A percentile compares a stretch with the other conserved stretches of the same genome.
Evolutionary conservation across 1,140 invertebrate species (phyloP).

Genomic region (Caenorhabditis elegans): DNA sequence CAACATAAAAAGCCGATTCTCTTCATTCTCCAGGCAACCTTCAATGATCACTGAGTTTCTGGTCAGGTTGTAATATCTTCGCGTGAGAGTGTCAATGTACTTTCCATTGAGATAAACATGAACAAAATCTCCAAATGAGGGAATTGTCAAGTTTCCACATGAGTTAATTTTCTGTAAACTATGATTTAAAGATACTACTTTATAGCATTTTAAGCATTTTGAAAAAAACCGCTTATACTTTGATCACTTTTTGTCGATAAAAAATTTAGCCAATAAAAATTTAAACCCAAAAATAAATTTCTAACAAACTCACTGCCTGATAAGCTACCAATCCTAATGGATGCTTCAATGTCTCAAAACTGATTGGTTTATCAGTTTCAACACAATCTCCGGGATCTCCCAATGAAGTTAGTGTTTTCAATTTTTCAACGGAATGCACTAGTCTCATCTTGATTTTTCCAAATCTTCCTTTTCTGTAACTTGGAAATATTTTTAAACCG

Average conservation of each 20-base stretch:
- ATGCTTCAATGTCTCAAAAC: not conserved
- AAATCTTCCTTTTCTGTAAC: not conserved
- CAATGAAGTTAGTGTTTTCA: not conserved
- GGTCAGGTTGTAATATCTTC: not conserved
- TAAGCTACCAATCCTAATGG: not conserved
- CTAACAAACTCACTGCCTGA: not conserved
- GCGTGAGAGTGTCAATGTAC: not conserved
- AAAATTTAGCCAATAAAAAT: not conserved
- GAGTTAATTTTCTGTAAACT: not conserved
- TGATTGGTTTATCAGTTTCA: not conserved
- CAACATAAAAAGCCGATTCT: slow-evolving; percentile 38
- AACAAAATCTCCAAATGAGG: slow-evolving; percentile 1
- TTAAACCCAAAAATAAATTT: too few relatives aligned
- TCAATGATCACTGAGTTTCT: not conserved
- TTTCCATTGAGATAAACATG: slow-evolving; percentile 24
- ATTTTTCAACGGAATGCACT: not conserved
- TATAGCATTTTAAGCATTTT: too few relatives aligned
- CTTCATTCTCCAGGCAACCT: not conserved
- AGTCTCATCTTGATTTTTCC: slow-evolving; percentile 14
- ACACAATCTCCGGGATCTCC: not conserved
- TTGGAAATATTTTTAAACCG: not conserved
- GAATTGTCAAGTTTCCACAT: not conserved
- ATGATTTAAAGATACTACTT: too few relatives aligned
- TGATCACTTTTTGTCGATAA: too few relatives aligned
- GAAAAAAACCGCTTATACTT: too few relatives aligned